A percentile compares a stretch with the other conserved stretches of the same genome.
Evolutionary conservation across 2,113 vertebrate species (phyloP).

Genomic region (Stercorarius parasiticus): DNA sequence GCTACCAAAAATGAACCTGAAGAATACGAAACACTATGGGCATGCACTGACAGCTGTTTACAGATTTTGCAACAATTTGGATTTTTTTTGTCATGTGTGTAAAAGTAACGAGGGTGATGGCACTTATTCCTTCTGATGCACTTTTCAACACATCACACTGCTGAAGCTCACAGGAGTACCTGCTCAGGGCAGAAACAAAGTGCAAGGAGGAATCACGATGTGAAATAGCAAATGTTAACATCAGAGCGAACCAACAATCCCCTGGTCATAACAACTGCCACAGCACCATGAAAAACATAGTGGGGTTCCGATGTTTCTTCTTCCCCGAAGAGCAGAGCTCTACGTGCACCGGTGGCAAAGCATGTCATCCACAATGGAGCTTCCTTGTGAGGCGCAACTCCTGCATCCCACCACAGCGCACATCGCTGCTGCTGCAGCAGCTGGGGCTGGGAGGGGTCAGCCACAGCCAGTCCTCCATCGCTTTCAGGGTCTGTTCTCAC

Average conservation of each 20-base stretch:
- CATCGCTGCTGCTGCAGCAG: not conserved
- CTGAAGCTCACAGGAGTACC: not conserved
- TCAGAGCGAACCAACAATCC: not conserved
- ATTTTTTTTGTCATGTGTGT: not conserved
- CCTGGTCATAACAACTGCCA: not conserved
- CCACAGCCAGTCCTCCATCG: not conserved
- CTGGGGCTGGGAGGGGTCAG: not conserved
- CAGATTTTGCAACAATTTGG: not conserved
- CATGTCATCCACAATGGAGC: fast-evolving
- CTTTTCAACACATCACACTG: not conserved
- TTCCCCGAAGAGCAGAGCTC: not conserved
- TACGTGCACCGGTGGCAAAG: not conserved
- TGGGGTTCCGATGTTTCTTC: not conserved
- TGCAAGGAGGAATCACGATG: not conserved
- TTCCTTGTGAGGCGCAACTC: not conserved
- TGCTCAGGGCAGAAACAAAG: not conserved
- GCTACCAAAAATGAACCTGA: not conserved
- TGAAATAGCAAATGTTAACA: not conserved
- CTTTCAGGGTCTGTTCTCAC: slow-evolving; percentile 58
- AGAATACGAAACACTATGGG: not conserved
- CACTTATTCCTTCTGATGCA: not conserved
- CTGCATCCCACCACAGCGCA: not conserved
- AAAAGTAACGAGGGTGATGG: not conserved
- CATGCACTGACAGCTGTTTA: not conserved
- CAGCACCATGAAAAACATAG: not conserved